Evolutionary conservation across 2,113 vertebrate species (phyloP), one percentile per base, ranked within the genome.

Genomic region (Podarcis muralis): DNA sequence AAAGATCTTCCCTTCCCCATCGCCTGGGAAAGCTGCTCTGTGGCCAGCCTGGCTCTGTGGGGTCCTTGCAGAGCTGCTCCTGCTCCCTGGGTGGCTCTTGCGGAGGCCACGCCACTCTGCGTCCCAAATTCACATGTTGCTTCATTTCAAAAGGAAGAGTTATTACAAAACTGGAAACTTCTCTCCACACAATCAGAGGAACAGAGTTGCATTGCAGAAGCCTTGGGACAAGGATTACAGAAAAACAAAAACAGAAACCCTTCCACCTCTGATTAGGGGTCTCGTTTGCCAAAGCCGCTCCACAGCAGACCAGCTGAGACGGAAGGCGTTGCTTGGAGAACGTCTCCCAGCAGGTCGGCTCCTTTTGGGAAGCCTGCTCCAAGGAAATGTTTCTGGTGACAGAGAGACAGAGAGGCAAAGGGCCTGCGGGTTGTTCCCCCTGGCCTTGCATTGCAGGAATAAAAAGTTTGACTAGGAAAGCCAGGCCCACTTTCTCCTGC

Each of bases 181-280:
- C 96, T 97, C 96, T 96, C 92, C 95, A 97, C 96, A 96, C 97
- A 97, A 97, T 98, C 97, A 97, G 96, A 96, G 97, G 48, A 53
- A 97, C 97, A 97, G 87, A 95, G 97, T 94, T 95, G 95, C 93
- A 91, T 90, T 96, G 96, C 92, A 94, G 95, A 95, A 94, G 97
- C 97, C 98, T 97, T 94, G 91, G 97, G 97, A 97, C 96, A 97
- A 97, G 97, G 97, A 98, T 98, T 98, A 98, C 95, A 96, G 96
- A 96, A 97, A 95, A 97, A 97, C 96, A 97, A 96, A 69, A 96
- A 96, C 93, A 96, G 96, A 97, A 97, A 96, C 92, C 96, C 96
- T 97, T 96, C 97, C 95, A 95, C 96, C 97, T 97, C 96, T 93
- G 97, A 97, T 95, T 97, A 98, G 97, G 85, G 96, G 96, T 96